phyloP scores from a whole-genome alignment of 1,140 invertebrate species.

The Brachionus rubens region DNA sequence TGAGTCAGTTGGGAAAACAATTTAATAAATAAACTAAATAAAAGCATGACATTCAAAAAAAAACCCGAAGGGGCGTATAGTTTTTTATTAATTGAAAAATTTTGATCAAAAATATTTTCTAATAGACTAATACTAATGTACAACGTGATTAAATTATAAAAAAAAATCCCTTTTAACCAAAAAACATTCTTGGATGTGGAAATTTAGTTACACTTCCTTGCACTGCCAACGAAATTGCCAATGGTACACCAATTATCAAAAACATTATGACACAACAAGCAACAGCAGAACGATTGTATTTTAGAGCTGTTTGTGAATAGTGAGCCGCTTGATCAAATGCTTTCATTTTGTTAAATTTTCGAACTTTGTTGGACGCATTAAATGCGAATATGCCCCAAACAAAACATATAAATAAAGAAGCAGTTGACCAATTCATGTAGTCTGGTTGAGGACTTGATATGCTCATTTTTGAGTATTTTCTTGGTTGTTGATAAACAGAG shows the following conservation, averaged over 20 bases:
- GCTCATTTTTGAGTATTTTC: background rate
- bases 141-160: no score
- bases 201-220: conserved; percentile 33
- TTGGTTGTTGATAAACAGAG: background rate
- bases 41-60: no score
- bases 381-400: conserved; percentile 41
- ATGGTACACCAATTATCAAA: conserved; percentile 22
- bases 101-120: no score
- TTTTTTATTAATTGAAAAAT: no score
- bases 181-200: conserved; percentile 32
- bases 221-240: conserved; percentile 27
- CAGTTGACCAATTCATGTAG: conserved; percentile 39
- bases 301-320: conserved; percentile 16
- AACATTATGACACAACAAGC: conserved; percentile 20
- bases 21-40: no score
- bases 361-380: conserved; percentile 28
- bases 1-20: no score
- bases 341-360: conserved; percentile 43
- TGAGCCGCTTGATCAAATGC: conserved; percentile 30
- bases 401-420: conserved; percentile 36
- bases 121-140: no score
- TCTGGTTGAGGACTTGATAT: conserved; percentile 25
- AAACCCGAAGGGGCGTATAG: no score
- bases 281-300: conserved; percentile 33
- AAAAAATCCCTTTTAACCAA: background rate